Evolutionary conservation across 1,140 invertebrate genomes (phyloP).

Genomic region (Leptopilina boulardi): DNA sequence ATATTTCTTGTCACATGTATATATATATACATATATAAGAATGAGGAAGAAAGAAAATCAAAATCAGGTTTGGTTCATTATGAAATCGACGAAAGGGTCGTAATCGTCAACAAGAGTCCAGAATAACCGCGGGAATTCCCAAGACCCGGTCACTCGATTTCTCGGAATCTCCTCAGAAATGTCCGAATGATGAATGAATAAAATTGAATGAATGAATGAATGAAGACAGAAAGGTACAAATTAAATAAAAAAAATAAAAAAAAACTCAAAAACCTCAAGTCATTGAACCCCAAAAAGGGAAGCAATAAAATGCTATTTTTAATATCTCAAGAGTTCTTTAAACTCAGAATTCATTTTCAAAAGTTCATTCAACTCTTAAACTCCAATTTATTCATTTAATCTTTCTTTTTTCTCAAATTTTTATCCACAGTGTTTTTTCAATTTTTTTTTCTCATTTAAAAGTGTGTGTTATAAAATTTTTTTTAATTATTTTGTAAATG

Average conservation of each 20-base stretch:
- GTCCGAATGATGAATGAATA: slow-evolving; percentile 32
- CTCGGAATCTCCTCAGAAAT: slow-evolving; percentile 27
- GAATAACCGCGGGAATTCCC: slow-evolving; percentile 24
- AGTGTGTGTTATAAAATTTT: no score
- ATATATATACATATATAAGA: no score
- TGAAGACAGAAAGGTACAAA: not conserved
- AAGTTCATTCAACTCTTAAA: not conserved
- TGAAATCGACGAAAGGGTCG: slow-evolving; percentile 24
- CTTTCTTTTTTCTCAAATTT: not conserved
- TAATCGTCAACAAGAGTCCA: slow-evolving; percentile 24
- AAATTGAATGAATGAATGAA: slow-evolving; percentile 6
- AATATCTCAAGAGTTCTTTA: not conserved
- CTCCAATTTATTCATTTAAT: not conserved
- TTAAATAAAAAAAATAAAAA: not conserved
- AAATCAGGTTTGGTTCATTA: slow-evolving; percentile 33
- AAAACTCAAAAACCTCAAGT: not conserved
- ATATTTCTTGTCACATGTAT: not conserved
- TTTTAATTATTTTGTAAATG: no score
- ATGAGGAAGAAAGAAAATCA: slow-evolving; percentile 10
- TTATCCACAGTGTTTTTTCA: no score
- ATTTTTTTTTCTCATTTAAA: no score
- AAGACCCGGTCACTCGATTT: slow-evolving; percentile 21
- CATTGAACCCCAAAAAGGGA: not conserved
- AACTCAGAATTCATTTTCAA: not conserved
- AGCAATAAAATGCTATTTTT: not conserved